phyloP scores from a whole-genome alignment of 2,113 vertebrate genomes.

The Podarcis muralis region DNA sequence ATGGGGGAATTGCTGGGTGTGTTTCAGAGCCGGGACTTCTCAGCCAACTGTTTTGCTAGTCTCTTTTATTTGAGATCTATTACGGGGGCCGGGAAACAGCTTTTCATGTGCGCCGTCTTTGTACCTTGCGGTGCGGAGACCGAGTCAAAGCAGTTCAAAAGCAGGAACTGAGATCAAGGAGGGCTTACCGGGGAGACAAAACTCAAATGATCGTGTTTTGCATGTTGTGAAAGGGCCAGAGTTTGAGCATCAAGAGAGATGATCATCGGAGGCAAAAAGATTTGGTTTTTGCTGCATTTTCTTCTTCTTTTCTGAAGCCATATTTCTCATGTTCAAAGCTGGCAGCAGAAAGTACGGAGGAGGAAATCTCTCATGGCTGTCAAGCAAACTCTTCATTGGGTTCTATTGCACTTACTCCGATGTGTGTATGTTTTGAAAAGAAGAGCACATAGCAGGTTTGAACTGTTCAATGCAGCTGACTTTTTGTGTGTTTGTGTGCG shows the following conservation, averaged over 20 bases:
- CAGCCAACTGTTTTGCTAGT: not conserved
- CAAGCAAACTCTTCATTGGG: not conserved
- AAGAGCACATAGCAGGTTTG: not conserved
- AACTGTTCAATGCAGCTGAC: rapidly evolving
- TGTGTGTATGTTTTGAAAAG: conserved; percentile 22
- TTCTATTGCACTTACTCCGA: not conserved
- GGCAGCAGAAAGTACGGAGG: not conserved
- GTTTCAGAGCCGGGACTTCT: not conserved
- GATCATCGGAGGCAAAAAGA: not conserved
- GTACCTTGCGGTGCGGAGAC: rapidly evolving
- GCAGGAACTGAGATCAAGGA: not conserved
- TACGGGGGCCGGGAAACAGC: not conserved
- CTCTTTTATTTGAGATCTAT: not conserved
- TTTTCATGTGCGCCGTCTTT: rapidly evolving
- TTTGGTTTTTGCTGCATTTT: not conserved
- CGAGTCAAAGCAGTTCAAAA: not conserved
- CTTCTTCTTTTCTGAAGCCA: not conserved
- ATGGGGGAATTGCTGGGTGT: not conserved
- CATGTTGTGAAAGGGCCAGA: not conserved
- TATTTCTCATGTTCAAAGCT: not conserved
- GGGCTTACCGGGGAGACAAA: not conserved
- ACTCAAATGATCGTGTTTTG: not conserved
- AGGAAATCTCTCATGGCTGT: not conserved
- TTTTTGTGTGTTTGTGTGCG: too few species aligned
- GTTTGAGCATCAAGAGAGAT: not conserved